phyloP scores from a whole-genome alignment of 2,797 vertebrate species.

The Ibycter americanus region DNA sequence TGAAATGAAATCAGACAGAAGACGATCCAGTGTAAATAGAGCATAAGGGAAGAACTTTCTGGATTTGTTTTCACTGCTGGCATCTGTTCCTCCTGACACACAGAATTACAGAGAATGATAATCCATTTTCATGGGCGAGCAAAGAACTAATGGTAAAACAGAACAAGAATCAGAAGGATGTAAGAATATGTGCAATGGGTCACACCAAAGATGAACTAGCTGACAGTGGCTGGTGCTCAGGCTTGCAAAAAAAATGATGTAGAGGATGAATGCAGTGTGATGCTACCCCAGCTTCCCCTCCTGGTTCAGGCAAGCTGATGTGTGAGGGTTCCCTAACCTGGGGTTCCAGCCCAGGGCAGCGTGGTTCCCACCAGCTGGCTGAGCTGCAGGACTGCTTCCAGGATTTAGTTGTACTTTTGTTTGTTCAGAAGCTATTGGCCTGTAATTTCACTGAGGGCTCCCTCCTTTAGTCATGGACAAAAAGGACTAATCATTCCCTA shows the following conservation, averaged over 20 bases:
- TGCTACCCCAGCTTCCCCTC: background rate
- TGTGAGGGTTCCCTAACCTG: fast-evolving
- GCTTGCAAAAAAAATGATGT: background rate
- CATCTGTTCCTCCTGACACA: background rate
- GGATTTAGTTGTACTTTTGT: background rate
- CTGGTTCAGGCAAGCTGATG: background rate
- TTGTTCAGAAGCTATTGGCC: background rate
- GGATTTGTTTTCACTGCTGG: background rate
- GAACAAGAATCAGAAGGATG: background rate
- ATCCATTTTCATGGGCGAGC: background rate
- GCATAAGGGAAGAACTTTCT: background rate
- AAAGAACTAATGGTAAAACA: background rate
- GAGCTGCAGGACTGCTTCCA: background rate
- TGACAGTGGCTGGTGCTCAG: background rate
- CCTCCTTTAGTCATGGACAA: background rate
- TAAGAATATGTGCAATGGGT: background rate
- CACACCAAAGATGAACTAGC: background rate
- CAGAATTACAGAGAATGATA: background rate
- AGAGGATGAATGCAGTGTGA: fast-evolving
- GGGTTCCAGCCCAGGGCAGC: background rate
- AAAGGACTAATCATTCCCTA: background rate
- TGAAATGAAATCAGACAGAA: background rate
- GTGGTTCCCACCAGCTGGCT: background rate
- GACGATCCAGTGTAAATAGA: background rate
- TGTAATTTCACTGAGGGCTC: background rate